Conservation (phyloP, 2,113 vertebrate species). For the Dendrocopos noguchii region DNA sequence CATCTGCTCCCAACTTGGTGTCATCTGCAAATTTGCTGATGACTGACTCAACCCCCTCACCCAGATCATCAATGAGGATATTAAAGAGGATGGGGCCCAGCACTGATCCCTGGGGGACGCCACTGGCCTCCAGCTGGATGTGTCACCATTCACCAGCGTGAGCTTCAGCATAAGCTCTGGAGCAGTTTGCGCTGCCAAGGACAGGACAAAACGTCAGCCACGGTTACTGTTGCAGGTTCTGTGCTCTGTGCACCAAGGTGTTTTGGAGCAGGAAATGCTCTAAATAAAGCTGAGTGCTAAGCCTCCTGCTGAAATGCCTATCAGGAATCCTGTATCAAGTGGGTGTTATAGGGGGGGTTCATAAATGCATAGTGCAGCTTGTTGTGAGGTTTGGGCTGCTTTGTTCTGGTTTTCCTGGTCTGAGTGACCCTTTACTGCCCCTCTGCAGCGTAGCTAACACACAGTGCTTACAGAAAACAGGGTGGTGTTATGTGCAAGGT, state of each 20-base stretch:
- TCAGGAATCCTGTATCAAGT: no score
- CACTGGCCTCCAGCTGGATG: no score
- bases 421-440: background rate
- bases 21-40: no score
- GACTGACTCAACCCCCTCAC: no score
- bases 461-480: background rate
- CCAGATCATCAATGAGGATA: no score
- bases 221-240: background rate
- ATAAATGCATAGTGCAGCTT: background rate
- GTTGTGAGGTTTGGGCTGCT: background rate
- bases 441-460: background rate
- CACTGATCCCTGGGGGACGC: no score
- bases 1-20: no score
- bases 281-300: background rate
- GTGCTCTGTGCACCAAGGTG: background rate
- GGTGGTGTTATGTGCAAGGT: fast-evolving
- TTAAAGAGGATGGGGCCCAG: no score
- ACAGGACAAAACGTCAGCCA: no score
- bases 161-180: background rate
- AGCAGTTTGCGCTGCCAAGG: background rate
- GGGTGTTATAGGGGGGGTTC: background rate
- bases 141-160: no score
- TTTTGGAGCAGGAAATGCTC: background rate
- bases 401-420: background rate
- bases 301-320: background rate